Evolutionary conservation across 2,797 vertebrate genomes (phyloP).

Genomic region (Ctenochaetus hawaiiensis): DNA sequence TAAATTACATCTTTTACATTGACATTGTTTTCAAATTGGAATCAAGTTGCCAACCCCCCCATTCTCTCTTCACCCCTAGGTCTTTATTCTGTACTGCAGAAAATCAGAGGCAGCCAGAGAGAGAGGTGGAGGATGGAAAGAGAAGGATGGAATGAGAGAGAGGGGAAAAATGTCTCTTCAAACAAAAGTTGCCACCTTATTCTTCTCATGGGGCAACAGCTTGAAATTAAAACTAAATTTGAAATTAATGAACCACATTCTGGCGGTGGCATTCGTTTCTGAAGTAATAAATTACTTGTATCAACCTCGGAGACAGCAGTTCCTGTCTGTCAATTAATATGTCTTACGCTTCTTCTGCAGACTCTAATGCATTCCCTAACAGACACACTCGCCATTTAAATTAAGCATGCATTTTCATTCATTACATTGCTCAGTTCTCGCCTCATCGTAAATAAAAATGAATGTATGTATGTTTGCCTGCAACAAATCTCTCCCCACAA

Average conservation of each 20-base stretch:
- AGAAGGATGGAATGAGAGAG: slow-evolving; percentile 65
- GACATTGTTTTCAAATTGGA: slow-evolving; percentile 89
- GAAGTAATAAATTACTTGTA: slow-evolving; percentile 99
- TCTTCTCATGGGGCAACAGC: slow-evolving; percentile 99
- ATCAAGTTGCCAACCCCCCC: slow-evolving; percentile 80
- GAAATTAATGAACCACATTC: slow-evolving; percentile 99
- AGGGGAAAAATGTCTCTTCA: slow-evolving; percentile 92
- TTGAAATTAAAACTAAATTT: slow-evolving; percentile 99
- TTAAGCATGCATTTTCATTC: slow-evolving; percentile 98
- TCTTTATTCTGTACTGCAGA: slow-evolving; percentile 91
- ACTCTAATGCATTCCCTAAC: slow-evolving; percentile 99
- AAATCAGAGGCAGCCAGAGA: slow-evolving; percentile 71
- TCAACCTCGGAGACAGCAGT: slow-evolving; percentile 99
- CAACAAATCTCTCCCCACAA: slow-evolving; percentile 86
- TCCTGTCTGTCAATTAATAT: slow-evolving; percentile 99
- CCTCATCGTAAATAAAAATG: slow-evolving; percentile 96
- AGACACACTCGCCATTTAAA: slow-evolving; percentile 99
- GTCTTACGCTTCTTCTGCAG: slow-evolving; percentile 97
- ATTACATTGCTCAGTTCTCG: slow-evolving; percentile 92
- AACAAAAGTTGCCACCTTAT: slow-evolving; percentile 99
- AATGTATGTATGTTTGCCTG: slow-evolving; percentile 91
- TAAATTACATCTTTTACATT: slow-evolving; percentile 79
- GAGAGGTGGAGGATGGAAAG: slow-evolving; percentile 73
- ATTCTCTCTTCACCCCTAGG: slow-evolving; percentile 63
- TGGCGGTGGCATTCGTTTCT: slow-evolving; percentile 99